Base-by-base conservation (phyloP, 2,888 invertebrate species). In the Laspeyria flexula region DNA sequence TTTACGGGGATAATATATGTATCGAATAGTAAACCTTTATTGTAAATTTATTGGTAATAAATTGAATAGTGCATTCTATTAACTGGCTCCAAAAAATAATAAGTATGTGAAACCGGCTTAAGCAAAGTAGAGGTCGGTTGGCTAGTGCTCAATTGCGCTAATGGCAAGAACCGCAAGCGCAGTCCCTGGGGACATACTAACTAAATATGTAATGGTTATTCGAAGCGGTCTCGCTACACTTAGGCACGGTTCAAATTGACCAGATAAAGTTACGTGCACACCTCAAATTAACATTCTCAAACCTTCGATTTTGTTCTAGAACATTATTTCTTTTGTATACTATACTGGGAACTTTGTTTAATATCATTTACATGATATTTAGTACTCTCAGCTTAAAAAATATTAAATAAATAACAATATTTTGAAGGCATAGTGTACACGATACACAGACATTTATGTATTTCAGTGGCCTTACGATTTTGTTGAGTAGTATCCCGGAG, bases 141-240 rank as follows among this genome's bases (percentile, higher is more conserved):
- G 73, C 71, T 72, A 79, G 81, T 79, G 73, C 84, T 88, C 88
- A 88, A 88, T 89, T 79, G 88, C 73, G 67, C 88, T 90, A 90
- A 90, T 90, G 87, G 90, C 79, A 79, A 80, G 78, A 88, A 88
- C 88, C 90, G 81, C 90, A 89, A 86, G 83, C 83, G 80, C 82
- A 83, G 78, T 83, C 86, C 81, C 83, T 55, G 65, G 78, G 85
- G 87, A 83, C 83, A 79, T 76, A 79, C 86, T 82, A 83, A 85
- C 86, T 88, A 86, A 88, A 90, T 89, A 86, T 85, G 79, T 88
- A 88, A 88, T 87, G 83, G 81, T 83, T 86, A 86, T 84, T 82
- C 79, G 73, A 75, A 79, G 68, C 79, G 75, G 76, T 67, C 78
- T 76, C 74, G 70, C 75, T 80, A 79, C 79, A 84, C 84, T 81